phyloP scores from a whole-genome alignment of 2,888 invertebrate genomes.

The Oscheius sp. region DNA sequence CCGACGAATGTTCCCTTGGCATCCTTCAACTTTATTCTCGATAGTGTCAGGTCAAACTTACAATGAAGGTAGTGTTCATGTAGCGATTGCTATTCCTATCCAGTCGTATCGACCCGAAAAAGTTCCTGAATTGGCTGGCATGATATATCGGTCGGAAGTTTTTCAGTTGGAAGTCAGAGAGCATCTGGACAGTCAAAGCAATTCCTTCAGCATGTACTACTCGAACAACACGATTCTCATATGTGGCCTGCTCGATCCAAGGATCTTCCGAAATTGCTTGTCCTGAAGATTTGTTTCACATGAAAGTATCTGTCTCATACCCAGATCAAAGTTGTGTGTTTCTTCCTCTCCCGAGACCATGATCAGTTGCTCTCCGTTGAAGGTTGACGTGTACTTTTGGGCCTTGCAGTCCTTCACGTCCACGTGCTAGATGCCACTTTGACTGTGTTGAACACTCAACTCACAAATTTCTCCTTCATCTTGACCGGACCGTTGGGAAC shows the following conservation, averaged over 20 bases:
- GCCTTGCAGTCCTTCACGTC: slow-evolving; percentile 62
- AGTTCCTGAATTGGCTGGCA: slow-evolving; percentile 57
- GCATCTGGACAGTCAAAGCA: slow-evolving; percentile 51
- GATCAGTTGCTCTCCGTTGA: slow-evolving; percentile 65
- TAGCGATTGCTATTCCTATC: slow-evolving; percentile 68
- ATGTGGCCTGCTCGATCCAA: slow-evolving; percentile 58
- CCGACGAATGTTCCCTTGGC: slow-evolving; percentile 62
- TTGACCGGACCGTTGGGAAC: slow-evolving; percentile 41
- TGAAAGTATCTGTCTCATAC: slow-evolving; percentile 24
- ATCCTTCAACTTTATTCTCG: slow-evolving; percentile 37
- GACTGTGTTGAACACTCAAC: neutral
- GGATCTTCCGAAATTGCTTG: slow-evolving; percentile 56
- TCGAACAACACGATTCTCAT: slow-evolving; percentile 46
- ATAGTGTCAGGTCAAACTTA: slow-evolving; percentile 29
- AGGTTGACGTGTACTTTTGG: slow-evolving; percentile 56
- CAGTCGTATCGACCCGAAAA: slow-evolving; percentile 63
- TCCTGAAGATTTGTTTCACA: slow-evolving; percentile 41
- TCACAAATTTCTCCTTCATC: slow-evolving; percentile 38
- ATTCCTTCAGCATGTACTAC: slow-evolving; percentile 55
- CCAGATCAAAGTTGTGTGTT: slow-evolving; percentile 39
- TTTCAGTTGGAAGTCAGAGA: slow-evolving; percentile 51
- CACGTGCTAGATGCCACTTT: slow-evolving; percentile 53
- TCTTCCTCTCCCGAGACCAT: slow-evolving; percentile 43
- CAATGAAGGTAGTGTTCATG: slow-evolving; percentile 63
- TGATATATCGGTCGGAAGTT: slow-evolving; percentile 47